Percentiles rank a stretch among this genome's conserved stretches.
Conservation (phyloP, 1,140 invertebrate genomes). For the Drosophila sucinea region DNA sequence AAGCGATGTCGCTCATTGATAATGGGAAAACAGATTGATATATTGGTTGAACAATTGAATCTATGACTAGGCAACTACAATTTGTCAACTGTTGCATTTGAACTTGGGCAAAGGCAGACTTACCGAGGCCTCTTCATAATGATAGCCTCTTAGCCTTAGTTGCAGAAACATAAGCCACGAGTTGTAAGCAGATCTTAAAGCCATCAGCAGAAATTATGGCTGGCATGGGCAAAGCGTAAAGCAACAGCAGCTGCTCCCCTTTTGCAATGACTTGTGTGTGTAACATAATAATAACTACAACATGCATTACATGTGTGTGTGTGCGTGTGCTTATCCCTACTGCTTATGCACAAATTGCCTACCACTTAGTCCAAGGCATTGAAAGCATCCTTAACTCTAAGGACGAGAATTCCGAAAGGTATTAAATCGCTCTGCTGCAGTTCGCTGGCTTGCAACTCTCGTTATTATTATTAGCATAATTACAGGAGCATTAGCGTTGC, state of each 20-base stretch:
- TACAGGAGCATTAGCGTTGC: slow-evolving; percentile 74
- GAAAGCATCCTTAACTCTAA: slow-evolving; percentile 57
- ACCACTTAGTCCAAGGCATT: slow-evolving; percentile 52
- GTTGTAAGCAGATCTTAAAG: slow-evolving; percentile 30
- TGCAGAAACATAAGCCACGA: background rate
- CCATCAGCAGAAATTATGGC: background rate
- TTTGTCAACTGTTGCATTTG: background rate
- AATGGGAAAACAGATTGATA: background rate
- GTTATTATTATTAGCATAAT: slow-evolving; percentile 79
- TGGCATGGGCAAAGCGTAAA: background rate
- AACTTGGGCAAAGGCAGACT: background rate
- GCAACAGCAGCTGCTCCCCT: background rate
- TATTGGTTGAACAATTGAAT: background rate
- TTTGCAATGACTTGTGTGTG: background rate
- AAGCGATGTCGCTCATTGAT: too few species aligned
- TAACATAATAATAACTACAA: slow-evolving; percentile 5
- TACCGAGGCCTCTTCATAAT: background rate
- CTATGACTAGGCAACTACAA: background rate
- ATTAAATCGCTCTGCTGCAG: slow-evolving; percentile 19
- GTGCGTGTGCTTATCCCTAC: slow-evolving; percentile 1
- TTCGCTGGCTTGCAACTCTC: slow-evolving; percentile 41
- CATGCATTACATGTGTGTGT: background rate
- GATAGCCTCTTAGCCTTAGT: background rate
- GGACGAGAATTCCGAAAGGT: slow-evolving; percentile 39
- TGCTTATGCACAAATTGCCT: slow-evolving; percentile 63